A percentile compares a stretch with the other conserved stretches of the same genome.
Evolutionary conservation across 2,888 invertebrate genomes (phyloP).

Genomic region (Drepanosiphum platanoidis): DNA sequence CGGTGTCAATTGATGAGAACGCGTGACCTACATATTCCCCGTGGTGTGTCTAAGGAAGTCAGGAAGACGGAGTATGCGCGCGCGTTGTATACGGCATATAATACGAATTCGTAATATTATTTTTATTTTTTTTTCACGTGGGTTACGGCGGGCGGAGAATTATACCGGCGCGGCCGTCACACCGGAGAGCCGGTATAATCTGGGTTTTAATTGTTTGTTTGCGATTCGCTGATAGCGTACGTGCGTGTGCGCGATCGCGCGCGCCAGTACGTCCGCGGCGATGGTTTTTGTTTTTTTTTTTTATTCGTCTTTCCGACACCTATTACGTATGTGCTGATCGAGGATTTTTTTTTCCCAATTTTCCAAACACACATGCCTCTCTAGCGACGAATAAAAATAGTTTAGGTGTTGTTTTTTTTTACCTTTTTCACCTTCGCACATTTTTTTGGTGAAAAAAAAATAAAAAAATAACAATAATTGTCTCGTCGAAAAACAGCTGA

Average conservation of each 20-base stretch:
- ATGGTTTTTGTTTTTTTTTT: too few relatives aligned
- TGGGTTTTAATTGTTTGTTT: slow-evolving; percentile 53
- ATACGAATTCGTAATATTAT: too few relatives aligned
- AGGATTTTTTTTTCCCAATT: slow-evolving; percentile 32
- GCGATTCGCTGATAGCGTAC: neutral
- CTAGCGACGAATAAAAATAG: slow-evolving; percentile 46
- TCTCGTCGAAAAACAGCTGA: slow-evolving; percentile 41
- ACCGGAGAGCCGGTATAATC: slow-evolving; percentile 34
- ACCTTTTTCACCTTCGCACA: slow-evolving; percentile 51
- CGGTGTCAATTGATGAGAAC: slow-evolving; percentile 59
- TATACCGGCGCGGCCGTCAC: too few relatives aligned
- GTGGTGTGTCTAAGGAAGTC: slow-evolving; percentile 26
- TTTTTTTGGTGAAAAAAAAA: slow-evolving; percentile 18
- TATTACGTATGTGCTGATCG: slow-evolving; percentile 52
- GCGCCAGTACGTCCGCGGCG: neutral
- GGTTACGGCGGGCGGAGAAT: slow-evolving; percentile 4
- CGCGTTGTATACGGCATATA: too few relatives aligned
- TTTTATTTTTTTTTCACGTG: neutral
- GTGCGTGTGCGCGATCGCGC: neutral
- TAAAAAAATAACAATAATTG: neutral
- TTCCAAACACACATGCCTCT: neutral
- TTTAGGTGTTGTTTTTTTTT: slow-evolving; percentile 57
- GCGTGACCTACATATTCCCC: slow-evolving; percentile 54
- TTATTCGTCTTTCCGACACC: too few relatives aligned
- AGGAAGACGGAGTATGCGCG: slow-evolving; percentile 31